A percentile compares a stretch with the other conserved stretches of the same genome.
phyloP scores from a whole-genome alignment of 2,113 vertebrate species.

The Entomyzon cyanotis region DNA sequence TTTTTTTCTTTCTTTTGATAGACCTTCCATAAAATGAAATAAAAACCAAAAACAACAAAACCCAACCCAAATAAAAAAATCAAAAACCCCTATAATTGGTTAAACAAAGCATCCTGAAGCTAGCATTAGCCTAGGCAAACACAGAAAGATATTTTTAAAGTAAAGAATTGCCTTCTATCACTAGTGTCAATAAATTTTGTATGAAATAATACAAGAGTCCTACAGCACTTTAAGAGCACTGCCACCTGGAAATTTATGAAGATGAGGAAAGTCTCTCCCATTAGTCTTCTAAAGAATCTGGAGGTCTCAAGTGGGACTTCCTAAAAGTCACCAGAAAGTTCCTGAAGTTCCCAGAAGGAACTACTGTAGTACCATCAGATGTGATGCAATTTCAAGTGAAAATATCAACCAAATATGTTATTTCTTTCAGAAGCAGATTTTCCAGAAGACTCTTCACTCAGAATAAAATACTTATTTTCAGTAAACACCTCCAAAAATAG shows the following conservation, averaged over 20 bases:
- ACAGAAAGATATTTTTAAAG: not conserved
- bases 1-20: not conserved
- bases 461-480: not conserved
- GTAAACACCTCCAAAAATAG: not conserved
- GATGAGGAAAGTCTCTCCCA: not conserved
- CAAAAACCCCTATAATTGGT: not conserved
- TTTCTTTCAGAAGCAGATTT: not conserved
- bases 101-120: not conserved
- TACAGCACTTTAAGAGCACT: not conserved
- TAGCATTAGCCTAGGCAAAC: not conserved
- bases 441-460: not conserved
- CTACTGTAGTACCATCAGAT: not conserved
- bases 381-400: not conserved
- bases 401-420: not conserved
- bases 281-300: not conserved
- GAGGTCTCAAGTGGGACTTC: not conserved
- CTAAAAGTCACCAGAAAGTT: not conserved
- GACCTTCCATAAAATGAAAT: not conserved
- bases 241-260: not conserved
- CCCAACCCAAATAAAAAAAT: not conserved
- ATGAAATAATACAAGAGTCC: not conserved
- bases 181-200: not conserved
- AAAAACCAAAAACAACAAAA: too few relatives aligned
- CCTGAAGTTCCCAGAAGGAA: not conserved
- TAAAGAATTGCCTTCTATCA: not conserved